phyloP scores from a whole-genome alignment of 2,113 vertebrate species.

The Asarcornis scutulata region DNA sequence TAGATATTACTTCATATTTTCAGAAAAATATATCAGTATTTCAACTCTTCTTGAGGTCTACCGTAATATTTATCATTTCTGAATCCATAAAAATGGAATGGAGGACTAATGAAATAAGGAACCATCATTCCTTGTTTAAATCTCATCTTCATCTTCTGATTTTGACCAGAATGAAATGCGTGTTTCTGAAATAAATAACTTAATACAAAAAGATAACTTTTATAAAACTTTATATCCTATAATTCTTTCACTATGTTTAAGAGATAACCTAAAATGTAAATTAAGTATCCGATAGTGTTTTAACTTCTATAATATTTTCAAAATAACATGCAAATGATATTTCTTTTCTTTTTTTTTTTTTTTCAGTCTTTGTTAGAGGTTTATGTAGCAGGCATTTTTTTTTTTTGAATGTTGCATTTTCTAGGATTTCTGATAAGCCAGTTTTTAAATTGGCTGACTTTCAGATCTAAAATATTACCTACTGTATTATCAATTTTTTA shows the following conservation, averaged over 20 bases:
- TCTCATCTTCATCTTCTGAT: not conserved
- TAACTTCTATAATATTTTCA: not conserved
- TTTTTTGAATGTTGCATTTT: not conserved
- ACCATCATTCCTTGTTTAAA: not conserved
- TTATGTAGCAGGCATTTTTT: not conserved
- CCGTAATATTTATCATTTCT: not conserved
- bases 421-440: not conserved
- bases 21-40: not conserved
- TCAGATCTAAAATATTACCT: not conserved
- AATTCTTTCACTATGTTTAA: not conserved
- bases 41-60: not conserved
- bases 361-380: not conserved
- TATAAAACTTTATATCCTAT: not conserved
- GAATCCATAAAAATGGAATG: not conserved
- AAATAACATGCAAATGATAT: not conserved
- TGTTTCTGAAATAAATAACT: not conserved
- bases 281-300: not conserved
- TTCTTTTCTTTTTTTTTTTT: not conserved
- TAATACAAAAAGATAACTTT: not conserved
- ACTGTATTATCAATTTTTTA: not conserved
- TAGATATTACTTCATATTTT: not conserved
- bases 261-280: not conserved
- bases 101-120: not conserved
- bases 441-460: not conserved
- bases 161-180: not conserved